These are phyloP conservation scores for Drosophila subsilvestris DNA, from an alignment of 2,888 invertebrate genomes.

Conservation along the genomic window DNA sequence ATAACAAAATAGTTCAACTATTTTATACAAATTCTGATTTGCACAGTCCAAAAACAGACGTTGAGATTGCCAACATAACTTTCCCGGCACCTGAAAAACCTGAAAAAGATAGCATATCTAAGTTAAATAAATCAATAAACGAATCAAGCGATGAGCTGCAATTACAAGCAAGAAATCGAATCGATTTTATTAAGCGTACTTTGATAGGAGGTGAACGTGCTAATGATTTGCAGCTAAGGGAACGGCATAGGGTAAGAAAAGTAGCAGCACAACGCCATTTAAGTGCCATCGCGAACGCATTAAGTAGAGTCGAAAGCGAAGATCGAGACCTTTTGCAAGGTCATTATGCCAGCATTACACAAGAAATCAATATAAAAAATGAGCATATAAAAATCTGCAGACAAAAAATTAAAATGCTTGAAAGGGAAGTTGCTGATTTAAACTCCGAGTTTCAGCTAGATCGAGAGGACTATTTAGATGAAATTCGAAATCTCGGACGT, in stretches of 20 bases:
- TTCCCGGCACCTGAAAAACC: background rate
- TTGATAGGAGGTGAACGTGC: constrained; percentile 92
- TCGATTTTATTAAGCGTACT: constrained; percentile 88
- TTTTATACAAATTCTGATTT: background rate
- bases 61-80: background rate
- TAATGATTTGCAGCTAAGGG: constrained; percentile 89
- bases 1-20: background rate
- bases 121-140: background rate
- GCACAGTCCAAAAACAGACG: background rate
- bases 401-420: constrained; percentile 87
- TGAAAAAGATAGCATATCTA: background rate
- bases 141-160: constrained; percentile 57
- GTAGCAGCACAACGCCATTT: constrained; percentile 88
- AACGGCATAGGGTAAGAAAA: constrained; percentile 88
- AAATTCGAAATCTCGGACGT: constrained; percentile 90
- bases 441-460: constrained; percentile 93
- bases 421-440: constrained; percentile 90
- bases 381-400: constrained; percentile 88
- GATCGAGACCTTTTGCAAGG: constrained; percentile 88
- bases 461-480: constrained; percentile 92
- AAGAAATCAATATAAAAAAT: constrained; percentile 90
- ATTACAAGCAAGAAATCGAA: constrained; percentile 82
- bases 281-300: constrained; percentile 86
- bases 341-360: constrained; percentile 91
- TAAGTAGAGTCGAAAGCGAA: constrained; percentile 88